Evolutionary conservation across 2,888 invertebrate genomes (phyloP), one percentile per base, ranked within the genome.

Genomic region (Microdon myrmicae): DNA sequence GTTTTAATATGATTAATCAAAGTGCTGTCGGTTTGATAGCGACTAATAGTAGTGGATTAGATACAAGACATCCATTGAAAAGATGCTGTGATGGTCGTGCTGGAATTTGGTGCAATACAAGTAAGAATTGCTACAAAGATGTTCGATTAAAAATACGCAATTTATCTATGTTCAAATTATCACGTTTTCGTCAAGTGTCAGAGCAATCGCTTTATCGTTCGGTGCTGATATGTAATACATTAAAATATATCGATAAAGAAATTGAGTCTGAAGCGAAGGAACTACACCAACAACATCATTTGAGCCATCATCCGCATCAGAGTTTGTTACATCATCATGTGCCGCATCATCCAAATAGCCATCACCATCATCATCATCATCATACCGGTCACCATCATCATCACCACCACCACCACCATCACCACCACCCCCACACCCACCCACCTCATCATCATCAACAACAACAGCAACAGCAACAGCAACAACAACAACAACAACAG

Each of bases 171-270:
- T 89, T 90, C 79, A 96, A 96, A 81, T 82, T 96, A 69, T 90
- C 92, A 74, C 85, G 92, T 72, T 90, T 91, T 74, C 86, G 93
- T 47, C 93, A 94, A 79, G 90, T 90, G 70, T 90, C 92, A 48
- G 94, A 95, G 78, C 94, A 94, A 29, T 92, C 92, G 61, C 82
- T 96, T 56, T 86, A 92, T 72, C 87, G 94, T 67, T 94, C 94
- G 35, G 95, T 96, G 75, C 87, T 96, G 66, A 94, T 96, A 73
- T 94, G 94, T 83, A 95, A 95, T 81, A 94, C 95, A 49, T 79
- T 95, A 68, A 88, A 94, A 76, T 87, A 89, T 77, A 89, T 94
- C 74, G 94, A 94, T 81, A 85, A 90, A 48, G 94, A 95, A 81
- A 90, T 95, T 86, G 92, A 92, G 78, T 82, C 86, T 55, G 87